These are phyloP conservation scores for Trematocara marginatum DNA, from an alignment of 2,113 vertebrate species.

Conservation along the genomic window DNA sequence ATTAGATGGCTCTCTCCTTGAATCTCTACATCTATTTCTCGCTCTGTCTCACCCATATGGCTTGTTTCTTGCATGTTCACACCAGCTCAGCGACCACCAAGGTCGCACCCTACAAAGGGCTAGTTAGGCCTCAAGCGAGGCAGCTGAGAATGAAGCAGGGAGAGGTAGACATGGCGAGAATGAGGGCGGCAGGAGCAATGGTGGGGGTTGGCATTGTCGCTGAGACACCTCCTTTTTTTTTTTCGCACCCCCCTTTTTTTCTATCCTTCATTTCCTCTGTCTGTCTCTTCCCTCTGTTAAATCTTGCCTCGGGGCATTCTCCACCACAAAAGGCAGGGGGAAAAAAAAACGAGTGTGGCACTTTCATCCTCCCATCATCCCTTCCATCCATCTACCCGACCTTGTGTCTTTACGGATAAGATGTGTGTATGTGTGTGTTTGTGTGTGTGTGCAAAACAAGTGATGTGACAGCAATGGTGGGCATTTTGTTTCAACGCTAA, in stretches of 20 bases:
- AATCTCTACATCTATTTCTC: slow-evolving; percentile 9
- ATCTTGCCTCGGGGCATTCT: slow-evolving; percentile 54
- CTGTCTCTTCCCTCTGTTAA: slow-evolving; percentile 45
- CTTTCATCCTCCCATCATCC: slow-evolving; percentile 58
- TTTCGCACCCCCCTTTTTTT: background rate
- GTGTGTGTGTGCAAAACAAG: background rate
- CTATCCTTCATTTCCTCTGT: slow-evolving; percentile 39
- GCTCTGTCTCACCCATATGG: slow-evolving; percentile 54
- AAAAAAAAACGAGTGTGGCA: slow-evolving; percentile 17
- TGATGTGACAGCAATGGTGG: slow-evolving; percentile 37
- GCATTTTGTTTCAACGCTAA: slow-evolving; percentile 51
- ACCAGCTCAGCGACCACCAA: slow-evolving; percentile 44
- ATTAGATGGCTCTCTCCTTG: slow-evolving; percentile 36
- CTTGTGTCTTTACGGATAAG: slow-evolving; percentile 20
- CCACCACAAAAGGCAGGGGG: slow-evolving; percentile 43
- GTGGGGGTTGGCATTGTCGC: slow-evolving; percentile 36
- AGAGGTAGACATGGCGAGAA: background rate
- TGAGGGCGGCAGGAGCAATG: background rate
- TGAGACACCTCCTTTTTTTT: slow-evolving; percentile 23
- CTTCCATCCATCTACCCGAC: slow-evolving; percentile 28
- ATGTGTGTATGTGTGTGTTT: background rate
- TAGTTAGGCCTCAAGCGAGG: slow-evolving; percentile 44
- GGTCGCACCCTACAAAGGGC: slow-evolving; percentile 51
- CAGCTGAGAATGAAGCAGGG: background rate
- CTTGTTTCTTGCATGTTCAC: slow-evolving; percentile 17